Conservation (phyloP, 2,888 invertebrate genomes). For the Eristalinus sepulchralis region DNA sequence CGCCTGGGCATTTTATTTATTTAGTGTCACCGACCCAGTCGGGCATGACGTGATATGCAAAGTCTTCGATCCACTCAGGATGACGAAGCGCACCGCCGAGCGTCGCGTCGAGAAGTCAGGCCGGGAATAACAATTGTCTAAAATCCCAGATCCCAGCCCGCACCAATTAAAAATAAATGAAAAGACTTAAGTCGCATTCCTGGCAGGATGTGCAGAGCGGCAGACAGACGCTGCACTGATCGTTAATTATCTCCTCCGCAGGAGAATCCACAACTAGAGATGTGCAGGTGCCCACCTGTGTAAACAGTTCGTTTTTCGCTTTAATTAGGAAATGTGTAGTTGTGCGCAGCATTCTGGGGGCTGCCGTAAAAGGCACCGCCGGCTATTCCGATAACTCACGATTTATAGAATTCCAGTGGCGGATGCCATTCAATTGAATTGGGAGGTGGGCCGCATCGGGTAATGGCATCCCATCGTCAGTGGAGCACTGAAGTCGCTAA, state of each 20-base stretch:
- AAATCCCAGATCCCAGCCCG: constrained; percentile 33
- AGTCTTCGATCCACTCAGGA: neutral
- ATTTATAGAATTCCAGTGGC: constrained; percentile 65
- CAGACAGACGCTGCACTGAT: constrained; percentile 6
- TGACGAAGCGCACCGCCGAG: too few species aligned
- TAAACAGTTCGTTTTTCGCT: constrained; percentile 52
- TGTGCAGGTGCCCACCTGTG: constrained; percentile 46
- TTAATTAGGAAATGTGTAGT: constrained; percentile 65
- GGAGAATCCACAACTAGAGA: constrained; percentile 14
- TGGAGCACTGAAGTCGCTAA: constrained; percentile 44
- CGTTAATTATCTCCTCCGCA: constrained; percentile 56
- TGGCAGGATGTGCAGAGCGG: constrained; percentile 40
- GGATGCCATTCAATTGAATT: constrained; percentile 50
- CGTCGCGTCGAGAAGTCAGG: neutral
- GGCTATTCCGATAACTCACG: constrained; percentile 69
- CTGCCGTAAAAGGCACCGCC: constrained; percentile 62
- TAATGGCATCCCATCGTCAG: constrained; percentile 51
- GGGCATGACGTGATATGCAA: neutral
- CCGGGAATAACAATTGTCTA: constrained; percentile 32
- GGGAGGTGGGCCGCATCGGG: constrained; percentile 36
- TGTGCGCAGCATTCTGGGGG: constrained; percentile 53
- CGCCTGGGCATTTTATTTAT: constrained; percentile 44
- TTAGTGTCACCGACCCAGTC: constrained; percentile 55
- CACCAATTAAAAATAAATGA: constrained; percentile 65
- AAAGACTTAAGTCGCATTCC: constrained; percentile 55